Percentiles rank a stretch among this genome's conserved stretches.
These are phyloP conservation scores for Excalfactoria chinensis DNA, from an alignment of 2,113 vertebrate genomes.

Conservation along the genomic window DNA sequence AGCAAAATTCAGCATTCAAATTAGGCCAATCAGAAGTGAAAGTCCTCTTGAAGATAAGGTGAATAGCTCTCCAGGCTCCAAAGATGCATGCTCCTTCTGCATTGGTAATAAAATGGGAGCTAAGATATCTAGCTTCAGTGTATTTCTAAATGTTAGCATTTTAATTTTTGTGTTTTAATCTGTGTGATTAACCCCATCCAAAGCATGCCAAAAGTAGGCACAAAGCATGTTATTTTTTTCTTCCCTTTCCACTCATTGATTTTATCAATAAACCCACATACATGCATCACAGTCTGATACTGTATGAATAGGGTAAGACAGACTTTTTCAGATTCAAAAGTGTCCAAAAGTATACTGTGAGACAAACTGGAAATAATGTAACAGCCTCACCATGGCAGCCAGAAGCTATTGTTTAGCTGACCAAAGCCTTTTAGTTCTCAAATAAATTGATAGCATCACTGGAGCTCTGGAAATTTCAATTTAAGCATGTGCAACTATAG, in stretches of 20 bases:
- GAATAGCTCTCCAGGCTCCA: not conserved
- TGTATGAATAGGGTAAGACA: not conserved
- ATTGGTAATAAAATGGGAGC: not conserved
- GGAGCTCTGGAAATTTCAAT: not conserved
- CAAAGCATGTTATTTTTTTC: not conserved
- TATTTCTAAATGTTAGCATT: not conserved
- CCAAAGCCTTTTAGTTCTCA: not conserved
- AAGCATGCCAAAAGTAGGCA: not conserved
- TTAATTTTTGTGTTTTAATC: not conserved
- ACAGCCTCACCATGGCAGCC: not conserved
- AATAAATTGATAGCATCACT: not conserved
- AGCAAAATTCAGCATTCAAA: not conserved
- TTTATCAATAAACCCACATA: not conserved
- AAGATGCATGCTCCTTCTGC: not conserved
- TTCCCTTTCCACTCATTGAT: not conserved
- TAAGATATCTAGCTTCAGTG: rapidly evolving
- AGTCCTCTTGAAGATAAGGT: not conserved
- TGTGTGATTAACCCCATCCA: not conserved
- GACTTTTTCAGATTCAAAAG: not conserved
- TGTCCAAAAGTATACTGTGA: not conserved
- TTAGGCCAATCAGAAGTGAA: not conserved
- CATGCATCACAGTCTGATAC: not conserved
- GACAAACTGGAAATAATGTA: not conserved
- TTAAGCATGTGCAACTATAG: not conserved
- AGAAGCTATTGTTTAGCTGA: not conserved